These are phyloP conservation scores for Thryonomys swinderianus DNA, from an alignment of 2,113 vertebrate species.

Conservation along the genomic window DNA sequence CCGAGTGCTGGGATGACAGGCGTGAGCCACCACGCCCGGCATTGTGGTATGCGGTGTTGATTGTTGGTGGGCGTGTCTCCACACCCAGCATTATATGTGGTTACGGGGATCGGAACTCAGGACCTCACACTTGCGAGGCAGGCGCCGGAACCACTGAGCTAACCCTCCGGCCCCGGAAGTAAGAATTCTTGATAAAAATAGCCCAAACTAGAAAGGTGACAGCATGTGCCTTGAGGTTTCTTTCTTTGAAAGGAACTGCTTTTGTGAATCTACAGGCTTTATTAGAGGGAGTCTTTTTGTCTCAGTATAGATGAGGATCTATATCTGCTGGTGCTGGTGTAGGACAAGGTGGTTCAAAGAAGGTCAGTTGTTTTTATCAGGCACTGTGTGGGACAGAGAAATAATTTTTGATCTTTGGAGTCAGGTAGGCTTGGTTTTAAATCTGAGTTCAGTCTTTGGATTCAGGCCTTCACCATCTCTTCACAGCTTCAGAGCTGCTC, in stretches of 20 bases:
- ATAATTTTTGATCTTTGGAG: slow-evolving; percentile 46
- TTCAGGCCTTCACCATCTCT: slow-evolving; percentile 25
- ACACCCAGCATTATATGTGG: no score
- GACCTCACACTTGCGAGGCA: no score
- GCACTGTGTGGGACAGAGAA: slow-evolving; percentile 28
- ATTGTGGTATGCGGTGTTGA: no score
- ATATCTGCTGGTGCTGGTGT: slow-evolving; percentile 6
- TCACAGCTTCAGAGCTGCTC: slow-evolving; percentile 14
- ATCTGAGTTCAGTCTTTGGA: slow-evolving; percentile 51
- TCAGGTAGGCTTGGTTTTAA: slow-evolving; percentile 33
- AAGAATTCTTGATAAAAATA: slow-evolving; percentile 61
- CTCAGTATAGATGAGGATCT: slow-evolving; percentile 41
- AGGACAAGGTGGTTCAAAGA: slow-evolving; percentile 9
- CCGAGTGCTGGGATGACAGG: no score
- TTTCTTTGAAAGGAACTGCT: slow-evolving; percentile 28
- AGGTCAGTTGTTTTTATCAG: slow-evolving; percentile 16
- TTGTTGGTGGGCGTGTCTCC: no score
- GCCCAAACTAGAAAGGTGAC: slow-evolving; percentile 29
- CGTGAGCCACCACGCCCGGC: no score
- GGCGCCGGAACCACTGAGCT: no score
- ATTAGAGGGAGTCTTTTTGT: slow-evolving; percentile 38
- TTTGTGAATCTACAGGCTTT: slow-evolving; percentile 49
- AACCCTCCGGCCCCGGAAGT: no score
- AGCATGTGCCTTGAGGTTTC: not conserved
- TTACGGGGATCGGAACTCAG: no score